phyloP scores from a whole-genome alignment of 53 echinoderm and acorn worm genomes.

The Holothuria leucospilota region DNA sequence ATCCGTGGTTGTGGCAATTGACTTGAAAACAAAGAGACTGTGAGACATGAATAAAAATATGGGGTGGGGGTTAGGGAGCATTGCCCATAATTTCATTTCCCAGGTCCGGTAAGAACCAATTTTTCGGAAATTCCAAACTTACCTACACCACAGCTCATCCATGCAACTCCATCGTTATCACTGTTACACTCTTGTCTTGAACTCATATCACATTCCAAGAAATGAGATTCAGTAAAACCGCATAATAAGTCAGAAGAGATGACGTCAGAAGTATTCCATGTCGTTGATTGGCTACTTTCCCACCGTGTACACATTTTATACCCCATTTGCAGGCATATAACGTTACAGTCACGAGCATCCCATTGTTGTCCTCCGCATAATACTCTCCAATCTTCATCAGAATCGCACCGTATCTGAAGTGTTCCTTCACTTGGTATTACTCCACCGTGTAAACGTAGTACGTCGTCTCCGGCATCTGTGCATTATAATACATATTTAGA shows the following conservation, averaged over 20 bases:
- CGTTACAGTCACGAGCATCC: slow-evolving; percentile 8
- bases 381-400: neutral
- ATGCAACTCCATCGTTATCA: too few species aligned
- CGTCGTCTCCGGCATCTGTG: neutral
- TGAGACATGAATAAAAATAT: too few species aligned
- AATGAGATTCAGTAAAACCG: neutral
- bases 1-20: too few species aligned
- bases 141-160: too few species aligned
- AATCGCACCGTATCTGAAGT: neutral
- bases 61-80: too few species aligned
- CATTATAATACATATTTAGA: neutral
- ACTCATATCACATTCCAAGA: too few species aligned
- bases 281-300: neutral
- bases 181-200: too few species aligned
- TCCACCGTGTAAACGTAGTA: slow-evolving; percentile 8
- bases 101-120: too few species aligned
- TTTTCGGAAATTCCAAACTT: too few species aligned
- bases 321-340: slow-evolving; percentile 7
- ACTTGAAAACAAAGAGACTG: too few species aligned
- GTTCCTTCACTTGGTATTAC: neutral
- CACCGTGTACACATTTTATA: neutral
- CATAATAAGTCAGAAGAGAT: neutral
- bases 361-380: neutral
- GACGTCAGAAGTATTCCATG: neutral
- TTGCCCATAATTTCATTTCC: too few species aligned